phyloP scores from a whole-genome alignment of 2,888 invertebrate species.

The Mactromeris polynyma region DNA sequence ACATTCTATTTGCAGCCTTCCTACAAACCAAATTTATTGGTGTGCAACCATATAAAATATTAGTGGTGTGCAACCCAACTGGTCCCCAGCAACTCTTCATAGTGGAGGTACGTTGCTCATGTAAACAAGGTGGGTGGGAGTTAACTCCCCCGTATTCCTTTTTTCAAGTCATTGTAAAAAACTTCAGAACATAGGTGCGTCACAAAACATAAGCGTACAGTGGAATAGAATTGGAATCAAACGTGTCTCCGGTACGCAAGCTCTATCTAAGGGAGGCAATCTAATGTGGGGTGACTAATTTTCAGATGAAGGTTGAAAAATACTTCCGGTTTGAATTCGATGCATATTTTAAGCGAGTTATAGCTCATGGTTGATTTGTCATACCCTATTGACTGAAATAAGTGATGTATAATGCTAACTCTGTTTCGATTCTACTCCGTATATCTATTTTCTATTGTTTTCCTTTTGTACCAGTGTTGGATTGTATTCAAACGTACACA shows the following conservation, averaged over 20 bases:
- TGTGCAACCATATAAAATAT: slow-evolving; percentile 4
- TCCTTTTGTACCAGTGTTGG: no score
- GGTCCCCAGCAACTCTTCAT: slow-evolving; percentile 24
- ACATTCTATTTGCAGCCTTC: no score
- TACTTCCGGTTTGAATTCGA: background rate
- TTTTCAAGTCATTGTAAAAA: background rate
- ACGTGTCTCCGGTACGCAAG: background rate
- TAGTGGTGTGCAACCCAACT: background rate
- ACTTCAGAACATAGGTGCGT: background rate
- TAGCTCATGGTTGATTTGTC: no score
- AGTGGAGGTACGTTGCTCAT: slow-evolving; percentile 33
- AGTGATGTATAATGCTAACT: no score
- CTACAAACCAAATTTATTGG: background rate
- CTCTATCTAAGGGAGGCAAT: background rate
- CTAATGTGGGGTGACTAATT: background rate
- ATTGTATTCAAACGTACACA: background rate
- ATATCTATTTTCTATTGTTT: no score
- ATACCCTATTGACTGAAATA: no score
- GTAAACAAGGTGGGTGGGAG: slow-evolving; percentile 23
- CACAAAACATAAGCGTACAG: background rate
- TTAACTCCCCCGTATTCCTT: background rate
- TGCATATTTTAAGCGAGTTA: no score
- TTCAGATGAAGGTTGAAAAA: background rate
- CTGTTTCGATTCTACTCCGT: no score
- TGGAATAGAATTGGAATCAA: background rate